These are phyloP conservation scores for Prosopocoilus inquinatus DNA, from an alignment of 2,888 invertebrate genomes.

Conservation along the genomic window DNA sequence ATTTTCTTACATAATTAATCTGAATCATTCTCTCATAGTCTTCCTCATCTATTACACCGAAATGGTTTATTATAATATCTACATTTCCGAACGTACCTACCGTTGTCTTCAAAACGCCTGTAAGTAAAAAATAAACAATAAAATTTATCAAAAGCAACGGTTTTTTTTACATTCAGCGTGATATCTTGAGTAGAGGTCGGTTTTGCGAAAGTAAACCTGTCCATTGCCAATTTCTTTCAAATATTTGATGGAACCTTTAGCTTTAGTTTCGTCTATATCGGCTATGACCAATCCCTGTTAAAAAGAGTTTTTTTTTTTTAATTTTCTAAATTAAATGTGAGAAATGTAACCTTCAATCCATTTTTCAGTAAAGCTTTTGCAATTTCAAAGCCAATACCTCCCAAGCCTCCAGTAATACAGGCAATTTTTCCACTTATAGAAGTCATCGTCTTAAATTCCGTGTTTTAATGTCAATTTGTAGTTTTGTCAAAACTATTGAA, in stretches of 20 bases:
- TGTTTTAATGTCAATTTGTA: too few species aligned
- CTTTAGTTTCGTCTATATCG: conserved; percentile 2
- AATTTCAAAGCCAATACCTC: conserved; percentile 9
- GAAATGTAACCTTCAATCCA: conserved; percentile 13
- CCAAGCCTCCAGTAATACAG: conserved; percentile 18
- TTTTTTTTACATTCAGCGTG: conserved; percentile 7
- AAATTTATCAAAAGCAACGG: neutral
- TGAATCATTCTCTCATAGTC: conserved; percentile 9
- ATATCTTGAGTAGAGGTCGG: conserved; percentile 2
- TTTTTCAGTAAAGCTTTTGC: conserved; percentile 15
- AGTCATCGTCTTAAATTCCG: neutral
- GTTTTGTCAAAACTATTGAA: too few species aligned
- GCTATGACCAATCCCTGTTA: conserved; percentile 15
- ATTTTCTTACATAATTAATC: conserved; percentile 13
- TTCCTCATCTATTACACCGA: conserved; percentile 9
- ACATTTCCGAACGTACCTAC: conserved; percentile 10
- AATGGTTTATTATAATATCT: conserved; percentile 16
- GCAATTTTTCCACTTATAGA: conserved; percentile 11
- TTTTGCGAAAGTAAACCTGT: conserved; percentile 4
- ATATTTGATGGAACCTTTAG: conserved; percentile 1
- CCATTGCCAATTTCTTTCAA: conserved; percentile 9
- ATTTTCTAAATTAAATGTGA: neutral
- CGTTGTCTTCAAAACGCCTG: conserved; percentile 12
- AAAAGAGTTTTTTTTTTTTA: neutral
- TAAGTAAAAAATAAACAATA: conserved; percentile 4